phyloP scores from a whole-genome alignment of 2,888 invertebrate genomes.

The Melipona beecheii region DNA sequence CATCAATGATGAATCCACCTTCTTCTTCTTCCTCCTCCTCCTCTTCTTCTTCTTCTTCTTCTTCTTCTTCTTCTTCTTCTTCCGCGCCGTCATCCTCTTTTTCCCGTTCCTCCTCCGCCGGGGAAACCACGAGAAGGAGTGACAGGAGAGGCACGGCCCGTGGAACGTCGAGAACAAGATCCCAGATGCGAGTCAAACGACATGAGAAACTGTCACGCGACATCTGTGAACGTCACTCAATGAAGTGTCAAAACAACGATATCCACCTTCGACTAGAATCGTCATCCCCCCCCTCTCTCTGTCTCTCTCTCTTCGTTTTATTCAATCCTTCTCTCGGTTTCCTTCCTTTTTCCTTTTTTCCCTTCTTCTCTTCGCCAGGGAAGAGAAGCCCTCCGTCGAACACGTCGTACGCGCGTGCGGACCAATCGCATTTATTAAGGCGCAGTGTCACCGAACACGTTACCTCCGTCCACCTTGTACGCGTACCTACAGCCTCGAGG shows the following conservation, averaged over 20 bases:
- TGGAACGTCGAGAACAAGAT: conserved; percentile 57
- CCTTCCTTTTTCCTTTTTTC: background rate
- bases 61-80: conserved; percentile 53
- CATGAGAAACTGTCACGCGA: conserved; percentile 75
- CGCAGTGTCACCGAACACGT: conserved; percentile 70
- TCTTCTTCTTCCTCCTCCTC: too few relatives aligned
- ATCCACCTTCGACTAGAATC: conserved; percentile 44
- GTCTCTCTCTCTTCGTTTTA: conserved; percentile 1
- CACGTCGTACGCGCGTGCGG: conserved; percentile 67
- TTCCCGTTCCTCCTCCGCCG: conserved; percentile 47
- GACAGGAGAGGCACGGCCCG: conserved; percentile 40
- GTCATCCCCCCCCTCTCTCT: background rate
- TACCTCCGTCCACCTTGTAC: conserved; percentile 70
- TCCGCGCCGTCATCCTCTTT: conserved; percentile 54
- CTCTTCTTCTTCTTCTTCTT: conserved; percentile 52
- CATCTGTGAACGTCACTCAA: conserved; percentile 73
- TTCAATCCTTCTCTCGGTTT: background rate
- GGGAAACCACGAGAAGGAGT: conserved; percentile 44
- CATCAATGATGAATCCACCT: conserved; percentile 80
- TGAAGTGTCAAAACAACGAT: conserved; percentile 76
- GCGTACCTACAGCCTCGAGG: conserved; percentile 67
- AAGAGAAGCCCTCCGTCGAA: conserved; percentile 41
- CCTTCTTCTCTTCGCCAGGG: background rate
- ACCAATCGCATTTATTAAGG: conserved; percentile 74
- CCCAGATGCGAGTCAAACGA: conserved; percentile 66